Conservation (phyloP, 2,113 vertebrate genomes). For the Melanostigma gelatinosum region DNA sequence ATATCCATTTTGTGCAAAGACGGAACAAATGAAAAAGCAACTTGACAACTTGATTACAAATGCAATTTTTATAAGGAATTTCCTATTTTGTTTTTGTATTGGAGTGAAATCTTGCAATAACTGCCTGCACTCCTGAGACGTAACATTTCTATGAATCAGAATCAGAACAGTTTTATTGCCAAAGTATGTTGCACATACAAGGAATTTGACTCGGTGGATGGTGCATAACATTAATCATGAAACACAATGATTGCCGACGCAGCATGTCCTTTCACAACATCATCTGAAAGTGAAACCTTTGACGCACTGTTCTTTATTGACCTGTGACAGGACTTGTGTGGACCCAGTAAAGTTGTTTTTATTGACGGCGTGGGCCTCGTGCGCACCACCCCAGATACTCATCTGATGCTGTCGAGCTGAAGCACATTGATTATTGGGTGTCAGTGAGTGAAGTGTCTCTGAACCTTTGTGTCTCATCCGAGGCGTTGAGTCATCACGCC, state of each 20-base stretch:
- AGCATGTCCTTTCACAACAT: conserved; percentile 33
- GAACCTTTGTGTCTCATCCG: conserved; percentile 66
- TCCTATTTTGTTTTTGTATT: conserved; percentile 22
- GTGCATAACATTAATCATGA: too few species aligned
- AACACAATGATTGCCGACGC: conserved; percentile 28
- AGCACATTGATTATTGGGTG: conserved; percentile 78
- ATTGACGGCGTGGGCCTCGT: conserved; percentile 52
- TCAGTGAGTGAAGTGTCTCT: conserved; percentile 72
- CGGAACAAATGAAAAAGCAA: conserved; percentile 20
- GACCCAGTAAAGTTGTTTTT: conserved; percentile 58
- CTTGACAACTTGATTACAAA: conserved; percentile 44
- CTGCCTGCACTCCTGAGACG: not conserved
- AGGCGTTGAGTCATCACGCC: conserved; percentile 45
- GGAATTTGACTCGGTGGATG: too few species aligned
- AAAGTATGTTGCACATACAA: too few species aligned
- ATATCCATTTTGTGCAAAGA: conserved; percentile 26
- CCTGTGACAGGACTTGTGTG: conserved; percentile 40
- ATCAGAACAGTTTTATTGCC: too few species aligned
- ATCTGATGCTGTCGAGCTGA: conserved; percentile 69
- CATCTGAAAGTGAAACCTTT: conserved; percentile 51
- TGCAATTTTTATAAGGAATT: not conserved
- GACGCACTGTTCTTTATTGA: conserved; percentile 37
- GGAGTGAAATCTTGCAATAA: not conserved
- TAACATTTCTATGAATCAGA: conserved; percentile 6
- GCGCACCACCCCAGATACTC: conserved; percentile 64